Base-by-base conservation (phyloP, 2,888 invertebrate genomes). In the Eulithis testata region DNA sequence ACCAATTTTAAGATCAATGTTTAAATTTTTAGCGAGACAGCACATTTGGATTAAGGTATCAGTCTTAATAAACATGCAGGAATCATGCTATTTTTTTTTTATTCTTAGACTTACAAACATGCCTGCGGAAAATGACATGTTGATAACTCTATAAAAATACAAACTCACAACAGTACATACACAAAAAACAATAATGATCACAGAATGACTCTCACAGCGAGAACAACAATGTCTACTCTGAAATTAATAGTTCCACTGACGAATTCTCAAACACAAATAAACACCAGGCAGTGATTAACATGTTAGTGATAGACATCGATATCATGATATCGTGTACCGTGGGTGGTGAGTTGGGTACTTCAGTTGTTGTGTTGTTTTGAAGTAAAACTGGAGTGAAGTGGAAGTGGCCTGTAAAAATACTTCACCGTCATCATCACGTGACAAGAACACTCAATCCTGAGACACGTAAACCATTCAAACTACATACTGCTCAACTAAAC, bases 341-440 rank as follows among this genome's bases (percentile, higher is more conserved):
- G 76, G 84, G 79, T 80, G 82, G 82, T 85, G 81, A 78, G 65
- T 81, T 82, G 67, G 79, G 72, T 72, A 84, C 83, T 77, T 81
- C 83, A 55, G 77, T 79, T 80, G 86, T 80, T 74, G 79, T 77
- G 81, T 84, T 85, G 84, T 84, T 86, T 86, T 82, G 86, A 79
- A 78, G 77, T 78, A 81, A 83, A 73, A 80, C 82, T 82, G 86
- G 75, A 77, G 79, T 83, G 82, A 83, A 82, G 75, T 84, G 84
- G 79, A 87, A 86, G 80, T 88, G 85, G 80, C 90, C 92, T 92
- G 92, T 78, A 91, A 92, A 80, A 81, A 83, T 78, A 76, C 73
- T 72, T 72, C 36, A 66, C 67, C 66, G 69, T 78, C 68, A 80
- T 64, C 53, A 49, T 68, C 57, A 64, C 53, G 45, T 57, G 52